phyloP scores from a whole-genome alignment of 2,888 invertebrate genomes.

The Callimorpha dominula region DNA sequence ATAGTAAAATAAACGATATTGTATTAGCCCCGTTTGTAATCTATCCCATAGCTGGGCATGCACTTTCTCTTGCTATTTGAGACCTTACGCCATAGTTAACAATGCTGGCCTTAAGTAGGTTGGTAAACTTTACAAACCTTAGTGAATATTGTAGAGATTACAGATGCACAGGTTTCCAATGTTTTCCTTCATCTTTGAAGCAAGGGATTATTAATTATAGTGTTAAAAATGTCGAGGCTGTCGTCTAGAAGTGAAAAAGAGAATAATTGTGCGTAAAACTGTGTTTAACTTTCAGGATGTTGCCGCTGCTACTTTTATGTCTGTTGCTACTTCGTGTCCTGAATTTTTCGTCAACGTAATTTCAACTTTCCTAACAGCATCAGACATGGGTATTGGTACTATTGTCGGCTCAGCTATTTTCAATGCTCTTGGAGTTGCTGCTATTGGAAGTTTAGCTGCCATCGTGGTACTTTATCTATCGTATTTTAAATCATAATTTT shows the following conservation, averaged over 20 bases:
- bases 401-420: constrained; percentile 96
- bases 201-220: too few relatives aligned
- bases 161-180: background rate
- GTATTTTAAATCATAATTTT: background rate
- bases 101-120: too few relatives aligned
- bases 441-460: constrained; percentile 92
- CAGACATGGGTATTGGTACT: constrained; percentile 95
- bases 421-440: constrained; percentile 94
- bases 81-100: too few relatives aligned
- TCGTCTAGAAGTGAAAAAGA: background rate
- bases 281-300: constrained; percentile 89
- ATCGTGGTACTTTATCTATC: constrained; percentile 82
- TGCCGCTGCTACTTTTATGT: constrained; percentile 99
- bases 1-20: too few relatives aligned
- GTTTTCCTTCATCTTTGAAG: background rate
- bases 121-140: too few relatives aligned
- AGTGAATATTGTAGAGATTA: too few relatives aligned
- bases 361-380: constrained; percentile 93
- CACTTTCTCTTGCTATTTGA: too few relatives aligned
- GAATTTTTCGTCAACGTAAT: constrained; percentile 97
- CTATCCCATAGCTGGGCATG: too few relatives aligned
- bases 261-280: background rate
- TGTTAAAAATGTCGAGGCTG: background rate
- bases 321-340: constrained; percentile 97
- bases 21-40: too few relatives aligned